Evolutionary conservation across 2,888 invertebrate species (phyloP).

Genomic region (Flabesymbios commensalis): DNA sequence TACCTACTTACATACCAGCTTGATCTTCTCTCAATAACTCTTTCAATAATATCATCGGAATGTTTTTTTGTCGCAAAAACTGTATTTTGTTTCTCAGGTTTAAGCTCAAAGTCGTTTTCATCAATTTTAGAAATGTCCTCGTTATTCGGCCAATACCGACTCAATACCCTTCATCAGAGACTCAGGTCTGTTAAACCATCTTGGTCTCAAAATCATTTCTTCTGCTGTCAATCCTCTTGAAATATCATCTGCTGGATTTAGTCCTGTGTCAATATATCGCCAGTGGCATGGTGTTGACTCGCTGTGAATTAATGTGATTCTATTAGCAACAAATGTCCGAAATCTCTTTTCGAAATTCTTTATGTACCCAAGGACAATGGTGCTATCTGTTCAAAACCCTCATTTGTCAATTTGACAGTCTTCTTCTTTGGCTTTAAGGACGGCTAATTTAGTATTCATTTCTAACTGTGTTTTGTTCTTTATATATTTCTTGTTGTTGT

Average conservation of each 20-base stretch:
- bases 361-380: neutral
- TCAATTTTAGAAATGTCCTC: neutral
- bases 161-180: too few species aligned
- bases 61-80: too few species aligned
- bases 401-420: too few species aligned
- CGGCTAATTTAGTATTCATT: too few species aligned
- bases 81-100: neutral
- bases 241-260: neutral
- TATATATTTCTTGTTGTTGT: too few species aligned
- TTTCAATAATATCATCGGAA: too few species aligned
- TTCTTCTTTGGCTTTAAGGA: too few species aligned
- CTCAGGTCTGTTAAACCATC: neutral
- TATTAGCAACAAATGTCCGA: neutral
- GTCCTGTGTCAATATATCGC: neutral
- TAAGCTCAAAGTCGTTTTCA: neutral
- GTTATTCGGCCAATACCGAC: too few species aligned
- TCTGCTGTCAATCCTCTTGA: neutral
- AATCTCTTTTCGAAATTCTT: neutral
- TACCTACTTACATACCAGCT: too few species aligned
- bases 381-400: slow-evolving; percentile 5
- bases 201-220: neutral
- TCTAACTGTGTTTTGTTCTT: too few species aligned
- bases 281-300: neutral
- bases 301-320: neutral
- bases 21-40: too few species aligned